Percentiles rank a stretch among this genome's conserved stretches.
These are phyloP conservation scores for Cephonodes hylas DNA, from an alignment of 2,888 invertebrate species.

Conservation along the genomic window DNA sequence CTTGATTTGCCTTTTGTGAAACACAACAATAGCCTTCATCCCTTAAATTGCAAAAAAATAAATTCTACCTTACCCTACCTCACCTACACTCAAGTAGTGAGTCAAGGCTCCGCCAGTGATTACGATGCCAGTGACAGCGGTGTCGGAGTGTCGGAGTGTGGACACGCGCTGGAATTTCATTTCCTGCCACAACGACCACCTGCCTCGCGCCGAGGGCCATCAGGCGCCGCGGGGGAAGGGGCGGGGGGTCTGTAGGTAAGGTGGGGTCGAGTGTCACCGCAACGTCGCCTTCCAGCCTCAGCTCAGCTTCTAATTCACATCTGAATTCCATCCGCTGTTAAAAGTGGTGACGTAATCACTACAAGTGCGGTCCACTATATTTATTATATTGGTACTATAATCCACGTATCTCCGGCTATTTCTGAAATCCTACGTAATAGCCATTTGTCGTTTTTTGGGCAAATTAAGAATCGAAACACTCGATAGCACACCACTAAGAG, in stretches of 20 bases:
- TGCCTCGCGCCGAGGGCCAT: conserved; percentile 18
- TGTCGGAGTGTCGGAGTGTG: background rate
- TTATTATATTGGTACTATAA: no score
- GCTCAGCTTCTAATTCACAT: conserved; percentile 20
- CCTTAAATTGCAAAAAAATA: no score
- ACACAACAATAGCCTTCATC: no score
- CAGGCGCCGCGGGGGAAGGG: background rate
- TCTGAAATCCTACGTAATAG: no score
- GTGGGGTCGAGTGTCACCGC: background rate
- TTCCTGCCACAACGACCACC: conserved; percentile 26
- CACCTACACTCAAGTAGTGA: background rate
- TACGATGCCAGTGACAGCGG: background rate
- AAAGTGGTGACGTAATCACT: background rate
- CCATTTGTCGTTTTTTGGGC: no score
- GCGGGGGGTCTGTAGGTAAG: background rate
- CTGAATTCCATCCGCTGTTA: conserved; percentile 12
- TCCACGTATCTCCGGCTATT: no score
- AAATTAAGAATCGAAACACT: no score
- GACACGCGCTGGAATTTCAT: conserved; percentile 24
- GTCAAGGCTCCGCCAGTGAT: background rate
- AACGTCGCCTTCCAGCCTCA: background rate
- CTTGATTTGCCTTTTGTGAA: no score
- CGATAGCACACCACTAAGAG: no score
- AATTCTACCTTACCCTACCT: no score
- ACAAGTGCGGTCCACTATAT: no score